Evolutionary conservation across 2,888 invertebrate species (phyloP).

Genomic region (Chironomus riparius): DNA sequence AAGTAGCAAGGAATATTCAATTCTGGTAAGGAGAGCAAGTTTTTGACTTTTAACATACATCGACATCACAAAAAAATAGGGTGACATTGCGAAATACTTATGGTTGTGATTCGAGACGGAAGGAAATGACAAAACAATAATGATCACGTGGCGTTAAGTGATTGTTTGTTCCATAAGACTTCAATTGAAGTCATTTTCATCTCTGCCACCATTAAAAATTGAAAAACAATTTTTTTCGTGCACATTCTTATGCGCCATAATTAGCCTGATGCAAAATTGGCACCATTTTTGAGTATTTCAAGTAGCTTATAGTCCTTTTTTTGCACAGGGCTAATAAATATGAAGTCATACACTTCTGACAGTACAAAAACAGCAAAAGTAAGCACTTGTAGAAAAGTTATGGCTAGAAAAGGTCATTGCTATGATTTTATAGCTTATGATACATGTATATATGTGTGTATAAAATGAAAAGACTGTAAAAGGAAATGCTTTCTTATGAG

Average conservation of each 20-base stretch:
- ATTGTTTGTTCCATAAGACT: conserved; percentile 4
- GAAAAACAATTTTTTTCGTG: background rate
- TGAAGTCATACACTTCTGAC: no score
- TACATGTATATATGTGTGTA: background rate
- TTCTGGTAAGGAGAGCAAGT: background rate
- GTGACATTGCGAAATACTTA: background rate
- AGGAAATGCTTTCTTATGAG: background rate
- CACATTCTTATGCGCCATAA: background rate
- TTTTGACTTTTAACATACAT: background rate
- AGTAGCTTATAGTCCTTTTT: no score
- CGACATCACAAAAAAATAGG: background rate
- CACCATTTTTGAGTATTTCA: no score
- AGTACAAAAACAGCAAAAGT: no score
- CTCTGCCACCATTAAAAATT: background rate
- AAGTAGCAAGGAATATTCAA: no score
- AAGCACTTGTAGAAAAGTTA: background rate
- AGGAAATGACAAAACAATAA: conserved; percentile 11
- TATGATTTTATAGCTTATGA: background rate
- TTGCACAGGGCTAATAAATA: no score
- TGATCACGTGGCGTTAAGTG: conserved; percentile 23
- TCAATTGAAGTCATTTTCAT: background rate
- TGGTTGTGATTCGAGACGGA: background rate
- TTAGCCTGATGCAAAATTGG: background rate
- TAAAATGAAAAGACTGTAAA: background rate
- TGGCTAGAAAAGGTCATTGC: conserved; percentile 1